Evolutionary conservation across 35 echinoderm and acorn worm genomes (phyloP).

Genomic region (Chiridota heheva): DNA sequence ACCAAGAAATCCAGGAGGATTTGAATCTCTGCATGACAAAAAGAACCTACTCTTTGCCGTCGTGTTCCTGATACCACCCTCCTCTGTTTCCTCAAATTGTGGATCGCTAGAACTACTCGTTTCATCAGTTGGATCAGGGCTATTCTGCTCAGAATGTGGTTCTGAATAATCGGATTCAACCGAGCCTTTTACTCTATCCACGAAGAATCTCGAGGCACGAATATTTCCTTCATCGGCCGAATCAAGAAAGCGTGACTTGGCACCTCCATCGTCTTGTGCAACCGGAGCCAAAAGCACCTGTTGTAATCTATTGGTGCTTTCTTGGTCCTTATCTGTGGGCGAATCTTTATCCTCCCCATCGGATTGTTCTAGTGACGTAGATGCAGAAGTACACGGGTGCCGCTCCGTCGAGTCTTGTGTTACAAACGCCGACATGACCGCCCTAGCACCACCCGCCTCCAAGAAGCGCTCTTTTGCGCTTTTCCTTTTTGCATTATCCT

Average conservation of each 20-base stretch:
- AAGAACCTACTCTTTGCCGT: conserved; percentile 38
- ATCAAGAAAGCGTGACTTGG: conserved; percentile 29
- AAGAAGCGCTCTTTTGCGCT: conserved; percentile 88
- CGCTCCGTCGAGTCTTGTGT: conserved; percentile 79
- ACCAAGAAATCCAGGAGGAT: not conserved
- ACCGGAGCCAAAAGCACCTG: too few relatives aligned
- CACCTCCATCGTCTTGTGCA: conserved; percentile 19
- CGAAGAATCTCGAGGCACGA: conserved; percentile 28
- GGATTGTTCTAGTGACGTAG: too few relatives aligned
- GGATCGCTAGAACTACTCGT: conserved; percentile 42
- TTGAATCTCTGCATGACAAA: conserved; percentile 34
- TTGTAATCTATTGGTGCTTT: too few relatives aligned
- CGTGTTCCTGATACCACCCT: conserved; percentile 35
- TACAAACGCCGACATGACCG: conserved; percentile 81
- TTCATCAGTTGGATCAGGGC: conserved; percentile 39
- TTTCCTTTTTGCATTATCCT: conserved; percentile 35
- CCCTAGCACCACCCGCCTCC: conserved; percentile 77
- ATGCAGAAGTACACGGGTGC: not conserved
- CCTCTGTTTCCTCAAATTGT: conserved; percentile 48
- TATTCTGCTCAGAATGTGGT: conserved; percentile 26
- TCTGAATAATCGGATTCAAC: conserved; percentile 30
- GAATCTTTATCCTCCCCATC: conserved; percentile 37
- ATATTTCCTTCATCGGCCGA: conserved; percentile 4
- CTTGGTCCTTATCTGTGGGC: not conserved
- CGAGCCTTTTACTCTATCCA: conserved; percentile 30